These are phyloP conservation scores for Hemicrepidius hirtus DNA, from an alignment of 2,888 invertebrate species.

Conservation along the genomic window DNA sequence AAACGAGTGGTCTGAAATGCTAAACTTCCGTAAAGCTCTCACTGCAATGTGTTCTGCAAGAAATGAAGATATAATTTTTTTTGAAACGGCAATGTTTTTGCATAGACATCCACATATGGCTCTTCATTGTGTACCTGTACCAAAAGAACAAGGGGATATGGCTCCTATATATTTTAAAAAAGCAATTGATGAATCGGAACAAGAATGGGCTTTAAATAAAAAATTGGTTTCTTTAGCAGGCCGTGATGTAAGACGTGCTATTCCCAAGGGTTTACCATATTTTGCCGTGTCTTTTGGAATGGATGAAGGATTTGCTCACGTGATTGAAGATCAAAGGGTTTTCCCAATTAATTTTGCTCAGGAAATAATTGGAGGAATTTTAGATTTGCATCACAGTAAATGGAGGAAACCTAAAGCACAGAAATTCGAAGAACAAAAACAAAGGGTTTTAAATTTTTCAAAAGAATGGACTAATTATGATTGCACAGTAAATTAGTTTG, in stretches of 20 bases:
- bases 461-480: constrained; percentile 83
- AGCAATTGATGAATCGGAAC: constrained; percentile 95
- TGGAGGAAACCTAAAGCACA: constrained; percentile 91
- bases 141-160: constrained; percentile 87
- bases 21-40: constrained; percentile 85
- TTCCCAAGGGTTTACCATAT: constrained; percentile 96
- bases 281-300: constrained; percentile 96
- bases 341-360: constrained; percentile 95
- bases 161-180: constrained; percentile 99
- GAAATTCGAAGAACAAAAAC: constrained; percentile 83
- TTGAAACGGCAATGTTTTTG: constrained; percentile 84
- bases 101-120: constrained; percentile 86
- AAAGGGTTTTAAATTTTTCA: constrained; percentile 84
- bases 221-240: constrained; percentile 85
- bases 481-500: constrained; percentile 69
- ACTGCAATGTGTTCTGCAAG: constrained; percentile 84
- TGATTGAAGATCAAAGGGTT: constrained; percentile 92
- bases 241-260: constrained; percentile 84
- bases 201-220: constrained; percentile 96
- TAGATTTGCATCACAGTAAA: constrained; percentile 87
- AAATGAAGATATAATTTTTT: constrained; percentile 89
- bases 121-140: constrained; percentile 92
- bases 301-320: constrained; percentile 95
- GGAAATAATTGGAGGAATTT: constrained; percentile 96
- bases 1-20: constrained; percentile 93